These are phyloP conservation scores for Cataglyphis albicans DNA, from an alignment of 2,888 invertebrate species.

Conservation along the genomic window DNA sequence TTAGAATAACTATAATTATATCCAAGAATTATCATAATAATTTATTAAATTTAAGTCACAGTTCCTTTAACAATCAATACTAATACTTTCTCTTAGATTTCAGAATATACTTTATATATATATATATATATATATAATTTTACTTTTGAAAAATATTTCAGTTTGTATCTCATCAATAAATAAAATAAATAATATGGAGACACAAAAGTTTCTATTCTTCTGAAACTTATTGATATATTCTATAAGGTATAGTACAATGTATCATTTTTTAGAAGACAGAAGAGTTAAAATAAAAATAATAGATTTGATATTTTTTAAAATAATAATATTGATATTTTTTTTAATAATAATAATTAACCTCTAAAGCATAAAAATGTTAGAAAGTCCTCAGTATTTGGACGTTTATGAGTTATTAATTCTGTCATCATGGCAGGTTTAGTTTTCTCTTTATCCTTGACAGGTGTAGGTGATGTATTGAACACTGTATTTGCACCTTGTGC, in stretches of 20 bases:
- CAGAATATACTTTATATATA: neutral
- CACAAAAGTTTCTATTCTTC: neutral
- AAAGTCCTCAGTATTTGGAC: conserved; percentile 95
- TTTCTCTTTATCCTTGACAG: conserved; percentile 89
- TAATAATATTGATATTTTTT: conserved; percentile 17
- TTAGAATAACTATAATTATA: neutral
- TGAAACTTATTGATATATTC: neutral
- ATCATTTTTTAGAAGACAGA: neutral
- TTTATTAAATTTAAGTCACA: neutral
- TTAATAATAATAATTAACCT: conserved; percentile 85
- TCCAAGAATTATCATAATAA: neutral
- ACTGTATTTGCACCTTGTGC: conserved; percentile 91
- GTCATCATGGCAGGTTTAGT: conserved; percentile 87
- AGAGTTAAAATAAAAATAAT: neutral
- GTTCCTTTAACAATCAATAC: neutral
- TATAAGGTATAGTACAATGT: neutral
- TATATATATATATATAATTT: no score
- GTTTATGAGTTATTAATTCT: conserved; percentile 89
- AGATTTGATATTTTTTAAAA: conserved; percentile 2
- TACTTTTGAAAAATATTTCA: neutral
- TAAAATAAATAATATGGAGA: neutral
- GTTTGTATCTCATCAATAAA: neutral
- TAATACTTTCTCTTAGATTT: neutral
- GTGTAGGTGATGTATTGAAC: conserved; percentile 88
- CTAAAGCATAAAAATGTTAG: conserved; percentile 94